Conservation (phyloP, 2,797 vertebrate species). For the Pempheris klunzingeri region DNA sequence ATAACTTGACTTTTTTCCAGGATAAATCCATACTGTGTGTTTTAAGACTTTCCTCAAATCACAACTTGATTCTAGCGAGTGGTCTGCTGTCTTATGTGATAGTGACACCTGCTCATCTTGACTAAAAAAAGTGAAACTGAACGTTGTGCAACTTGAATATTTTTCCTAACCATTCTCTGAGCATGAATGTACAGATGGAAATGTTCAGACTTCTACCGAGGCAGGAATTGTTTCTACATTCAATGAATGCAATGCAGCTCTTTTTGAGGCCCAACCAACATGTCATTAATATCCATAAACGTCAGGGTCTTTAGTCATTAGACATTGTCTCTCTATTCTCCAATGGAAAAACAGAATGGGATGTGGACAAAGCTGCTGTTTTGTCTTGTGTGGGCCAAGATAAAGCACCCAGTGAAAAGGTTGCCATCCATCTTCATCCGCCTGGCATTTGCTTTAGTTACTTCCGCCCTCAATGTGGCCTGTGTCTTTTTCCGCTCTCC, state of each 20-base stretch:
- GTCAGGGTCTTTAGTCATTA: constrained; percentile 67
- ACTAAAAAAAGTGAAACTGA: neutral
- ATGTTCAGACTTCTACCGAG: constrained; percentile 3
- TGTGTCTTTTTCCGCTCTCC: constrained; percentile 65
- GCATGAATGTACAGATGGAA: neutral
- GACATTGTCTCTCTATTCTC: constrained; percentile 65
- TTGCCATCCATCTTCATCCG: constrained; percentile 86
- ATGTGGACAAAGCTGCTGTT: constrained; percentile 67
- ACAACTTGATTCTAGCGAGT: neutral
- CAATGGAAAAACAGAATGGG: constrained; percentile 54
- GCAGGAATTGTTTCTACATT: constrained; percentile 48
- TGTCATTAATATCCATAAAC: constrained; percentile 81
- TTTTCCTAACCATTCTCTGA: neutral
- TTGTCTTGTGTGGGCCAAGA: constrained; percentile 74
- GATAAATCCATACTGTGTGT: neutral
- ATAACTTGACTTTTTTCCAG: neutral
- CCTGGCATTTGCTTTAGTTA: constrained; percentile 80
- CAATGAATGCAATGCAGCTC: constrained; percentile 21
- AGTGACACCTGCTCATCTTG: neutral
- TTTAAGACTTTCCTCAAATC: neutral
- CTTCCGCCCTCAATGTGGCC: constrained; percentile 72
- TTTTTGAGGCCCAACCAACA: constrained; percentile 27
- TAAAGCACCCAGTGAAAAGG: constrained; percentile 80
- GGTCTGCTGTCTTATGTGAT: neutral
- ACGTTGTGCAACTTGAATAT: neutral